phyloP scores from a whole-genome alignment of 2,797 vertebrate species.

The Cossypha polioptera region DNA sequence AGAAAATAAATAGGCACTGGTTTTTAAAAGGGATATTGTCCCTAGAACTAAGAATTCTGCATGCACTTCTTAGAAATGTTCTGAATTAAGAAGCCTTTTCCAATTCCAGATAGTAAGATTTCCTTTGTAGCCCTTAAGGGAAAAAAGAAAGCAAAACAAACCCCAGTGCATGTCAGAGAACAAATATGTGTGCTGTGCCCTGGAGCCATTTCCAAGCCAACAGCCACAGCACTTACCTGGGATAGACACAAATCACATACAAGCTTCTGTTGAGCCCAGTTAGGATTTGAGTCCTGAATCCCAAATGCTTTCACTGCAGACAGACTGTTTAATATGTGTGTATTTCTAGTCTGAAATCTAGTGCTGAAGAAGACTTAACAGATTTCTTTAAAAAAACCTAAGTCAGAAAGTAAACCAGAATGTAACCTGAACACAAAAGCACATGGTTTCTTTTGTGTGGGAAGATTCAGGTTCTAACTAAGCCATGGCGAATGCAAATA shows the following conservation, averaged over 20 bases:
- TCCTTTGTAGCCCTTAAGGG: background rate
- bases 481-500: background rate
- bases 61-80: background rate
- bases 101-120: background rate
- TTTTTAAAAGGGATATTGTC: background rate
- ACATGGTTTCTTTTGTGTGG: fast-evolving
- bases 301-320: background rate
- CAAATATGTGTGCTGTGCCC: background rate
- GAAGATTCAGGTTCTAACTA: background rate
- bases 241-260: background rate
- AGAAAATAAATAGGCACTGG: background rate
- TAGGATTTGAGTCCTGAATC: background rate
- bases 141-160: background rate
- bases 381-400: background rate
- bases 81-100: background rate
- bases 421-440: background rate
- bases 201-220: background rate
- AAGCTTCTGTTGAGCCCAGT: background rate
- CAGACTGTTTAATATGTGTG: background rate
- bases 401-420: background rate
- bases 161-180: background rate
- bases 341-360: background rate
- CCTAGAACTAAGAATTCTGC: background rate
- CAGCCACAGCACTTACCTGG: background rate
- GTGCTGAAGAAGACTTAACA: background rate